Base-by-base conservation (phyloP, 2,113 vertebrate species). In the Leucoraja erinaceus region DNA sequence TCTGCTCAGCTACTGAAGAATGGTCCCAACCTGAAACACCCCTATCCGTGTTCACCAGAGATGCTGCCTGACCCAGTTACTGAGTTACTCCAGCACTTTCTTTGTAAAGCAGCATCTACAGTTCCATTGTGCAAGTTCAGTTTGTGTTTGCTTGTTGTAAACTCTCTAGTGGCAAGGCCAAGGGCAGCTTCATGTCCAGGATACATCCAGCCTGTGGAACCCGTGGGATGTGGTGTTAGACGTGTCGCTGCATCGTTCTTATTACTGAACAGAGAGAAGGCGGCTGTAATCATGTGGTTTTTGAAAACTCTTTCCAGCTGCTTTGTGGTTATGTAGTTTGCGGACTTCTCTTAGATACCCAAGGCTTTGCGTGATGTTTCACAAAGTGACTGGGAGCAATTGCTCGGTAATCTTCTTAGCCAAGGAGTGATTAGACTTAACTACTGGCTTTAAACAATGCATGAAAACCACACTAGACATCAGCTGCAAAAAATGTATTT, bases 311-410 rank as follows among this genome's bases (percentile, higher is more conserved):
- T 74, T 90, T 74, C 90, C 90, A 91, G 90, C 90, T 91, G 90
- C 90, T 74, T 74, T 91, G 33, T 10, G 90, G 33, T 47, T 54
- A 72, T 91, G 90, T 72, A 91, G 68, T 70, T 91, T 72, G 68
- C 28, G 68, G 66, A 72, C 90, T 91, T 72, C 33, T 54, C 31
- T 72, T 91, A 72, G 90, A 91, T 91, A 91, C 90, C 90, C 72
- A 68, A 91, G 90, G 68, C 90, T 91, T 91, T 91, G 90, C 90
- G 90, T 91, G 90, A 91, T 91, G 68, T 91, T 91, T 91, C 90
- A 91, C 90, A 72, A 91, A 91, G 68, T 91, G 68, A 70, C 90
- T 91, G 90, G 90, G 90, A 91, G 68, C 90, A 91, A 91, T 91
- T 91, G 90, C 72, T 72, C 90, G 12, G 90, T 91, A 91, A 91